Base-by-base conservation (phyloP, 2,888 invertebrate genomes). In the Timema podura region DNA sequence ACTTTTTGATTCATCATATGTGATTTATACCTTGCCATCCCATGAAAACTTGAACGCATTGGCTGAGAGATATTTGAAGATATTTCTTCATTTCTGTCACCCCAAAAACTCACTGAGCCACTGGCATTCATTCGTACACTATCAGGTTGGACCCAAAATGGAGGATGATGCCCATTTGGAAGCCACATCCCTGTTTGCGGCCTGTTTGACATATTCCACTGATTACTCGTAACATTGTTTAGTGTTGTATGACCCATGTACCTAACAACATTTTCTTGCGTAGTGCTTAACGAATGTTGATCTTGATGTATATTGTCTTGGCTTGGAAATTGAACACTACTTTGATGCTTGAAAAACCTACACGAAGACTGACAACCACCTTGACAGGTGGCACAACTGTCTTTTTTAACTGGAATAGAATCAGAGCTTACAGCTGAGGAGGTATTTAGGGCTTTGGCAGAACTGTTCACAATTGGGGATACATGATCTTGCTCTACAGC, bases 201-300 rank as follows among this genome's bases (percentile, higher is more conserved):
- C 48, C 65, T 65, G 44, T 15, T 61, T 6, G 47, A 16, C 11
- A 48, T 30, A 10, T 46, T 61, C 69, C 66, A 69, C 16, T 48
- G 61, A 15, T 48, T 68, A 11, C 68, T 30, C 13, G 54, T 16
- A 13, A 48, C 16, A 57, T 15, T 59, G 16, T 48, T 57, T 48
- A 47, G 11, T 49, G 64, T 8, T 47, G 48, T 11, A 65, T 70
- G 70, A 30, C 70, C 68, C 16, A 65, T 64, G 48, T 70, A 70
- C 49, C 65, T 61, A 30, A 70, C 68, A 46, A 70, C 68, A 68
- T 70, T 70, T 57, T 70, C 70, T 70, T 68, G 68, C n/a, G 69
- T 45, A 61, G 45, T 30, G 3, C 30, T 30, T 30, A 30, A 2
- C 30, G 30, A 30, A 30, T 30, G 30, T 30, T 30, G 30, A 30